Conservation (phyloP, 53 echinoderm and acorn worm genomes). For the Stichopus horrens region DNA sequence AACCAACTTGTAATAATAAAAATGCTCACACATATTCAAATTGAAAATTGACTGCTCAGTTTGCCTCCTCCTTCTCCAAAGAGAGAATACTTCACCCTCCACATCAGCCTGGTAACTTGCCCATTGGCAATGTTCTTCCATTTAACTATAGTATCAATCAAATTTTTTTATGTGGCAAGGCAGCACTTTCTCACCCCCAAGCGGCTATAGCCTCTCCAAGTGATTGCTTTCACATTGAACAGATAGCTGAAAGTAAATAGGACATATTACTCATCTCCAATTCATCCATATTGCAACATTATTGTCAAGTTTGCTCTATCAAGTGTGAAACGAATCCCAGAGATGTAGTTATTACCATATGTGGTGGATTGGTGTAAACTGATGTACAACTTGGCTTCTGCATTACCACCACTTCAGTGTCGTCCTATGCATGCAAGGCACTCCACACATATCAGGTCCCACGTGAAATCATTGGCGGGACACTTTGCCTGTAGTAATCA, state of each 20-base stretch:
- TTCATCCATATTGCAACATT: constrained; percentile 42
- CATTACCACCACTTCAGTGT: background rate
- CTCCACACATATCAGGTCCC: background rate
- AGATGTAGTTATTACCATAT: constrained; percentile 39
- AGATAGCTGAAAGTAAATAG: constrained; percentile 23
- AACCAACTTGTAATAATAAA: no score
- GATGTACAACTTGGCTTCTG: background rate
- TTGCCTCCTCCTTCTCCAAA: no score
- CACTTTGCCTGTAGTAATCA: constrained; percentile 12
- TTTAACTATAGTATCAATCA: constrained; percentile 3
- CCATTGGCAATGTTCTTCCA: background rate
- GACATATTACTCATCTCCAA: constrained; percentile 33
- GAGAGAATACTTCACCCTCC: no score
- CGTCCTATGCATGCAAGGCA: background rate
- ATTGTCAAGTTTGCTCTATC: constrained; percentile 34
- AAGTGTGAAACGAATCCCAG: constrained; percentile 28
- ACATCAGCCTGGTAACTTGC: background rate
- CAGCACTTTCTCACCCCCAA: constrained; percentile 18
- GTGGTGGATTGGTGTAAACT: background rate
- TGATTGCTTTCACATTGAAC: constrained; percentile 38
- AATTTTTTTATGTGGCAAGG: background rate
- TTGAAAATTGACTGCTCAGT: no score
- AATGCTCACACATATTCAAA: no score
- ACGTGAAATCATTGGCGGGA: background rate
- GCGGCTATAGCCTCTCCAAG: constrained; percentile 12